Evolutionary conservation across 2,113 vertebrate genomes (phyloP), one percentile per base, ranked within the genome.

Genomic region (Periophthalmus modestus): DNA sequence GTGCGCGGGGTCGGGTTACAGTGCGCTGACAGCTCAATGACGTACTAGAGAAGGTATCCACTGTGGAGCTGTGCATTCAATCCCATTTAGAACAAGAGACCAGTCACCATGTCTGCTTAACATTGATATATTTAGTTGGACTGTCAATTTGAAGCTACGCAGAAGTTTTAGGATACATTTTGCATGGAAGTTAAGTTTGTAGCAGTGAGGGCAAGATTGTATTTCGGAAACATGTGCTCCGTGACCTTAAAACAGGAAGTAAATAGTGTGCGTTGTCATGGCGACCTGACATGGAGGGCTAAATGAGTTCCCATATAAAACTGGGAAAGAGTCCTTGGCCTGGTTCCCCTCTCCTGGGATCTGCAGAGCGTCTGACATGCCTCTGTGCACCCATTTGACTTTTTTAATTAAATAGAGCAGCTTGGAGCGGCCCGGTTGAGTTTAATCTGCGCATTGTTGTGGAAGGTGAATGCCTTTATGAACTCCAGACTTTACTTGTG

Each of bases 251-350:
- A 74, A 87, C 88, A 91, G 89, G 85, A 94, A 93, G 91, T 94
- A 91, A 92, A 92, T 93, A 90, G 91, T 93, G 81, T 74, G 71
- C 34, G 91, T 94, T 92, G 84, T 89, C 88, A 92, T 94, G 87
- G 94, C 80, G 91, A 92, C 92, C 71, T 73, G 73, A 76, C 75
- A 74, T 82, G 82, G 85, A 68, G 4, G 66, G 72, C 68, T 79
- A 84, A 87, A 85, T 66, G 74, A 62, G 86, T 88, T 87, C 87
- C 84, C 83, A 68, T 77, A 76, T 78, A 76, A 69, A 73, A 47
- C 66, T 69, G 46, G 85, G 79, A 58, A 75, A 80, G 73, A 84
- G 83, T 77, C 76, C 75, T 70, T 79, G 66, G 67, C 75, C 81
- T 85, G 83, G 82, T 79, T 84, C 84, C 72, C 69, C 19, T 72